These are phyloP conservation scores for Amyelois transitella DNA, from an alignment of 1,140 invertebrate genomes.

Conservation along the genomic window DNA sequence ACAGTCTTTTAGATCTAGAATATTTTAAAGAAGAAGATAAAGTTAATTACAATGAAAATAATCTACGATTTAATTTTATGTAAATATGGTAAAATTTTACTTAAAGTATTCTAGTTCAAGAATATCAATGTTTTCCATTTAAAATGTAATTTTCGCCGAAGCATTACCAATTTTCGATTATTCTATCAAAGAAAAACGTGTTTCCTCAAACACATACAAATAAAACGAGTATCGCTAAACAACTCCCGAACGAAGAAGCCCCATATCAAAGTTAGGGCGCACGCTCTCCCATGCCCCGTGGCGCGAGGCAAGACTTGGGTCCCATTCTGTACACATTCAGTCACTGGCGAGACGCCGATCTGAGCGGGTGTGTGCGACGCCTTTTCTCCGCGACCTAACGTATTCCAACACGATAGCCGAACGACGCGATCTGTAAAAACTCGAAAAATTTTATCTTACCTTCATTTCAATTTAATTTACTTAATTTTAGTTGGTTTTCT, in stretches of 20 bases:
- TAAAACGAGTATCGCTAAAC: slow-evolving; percentile 9
- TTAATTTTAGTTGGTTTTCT: slow-evolving; percentile 8
- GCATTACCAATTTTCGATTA: slow-evolving; percentile 1
- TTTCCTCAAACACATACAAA: slow-evolving; percentile 1
- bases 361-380: slow-evolving; percentile 23
- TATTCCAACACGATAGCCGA: slow-evolving; percentile 45
- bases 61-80: no score
- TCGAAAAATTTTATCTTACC: not conserved
- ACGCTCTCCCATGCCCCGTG: slow-evolving; percentile 7
- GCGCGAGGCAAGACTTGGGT: not conserved
- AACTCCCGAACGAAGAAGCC: slow-evolving; percentile 6
- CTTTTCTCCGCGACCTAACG: slow-evolving; percentile 22
- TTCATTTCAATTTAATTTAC: not conserved
- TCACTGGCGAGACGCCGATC: slow-evolving; percentile 47
- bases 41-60: no score
- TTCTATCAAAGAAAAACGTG: slow-evolving; percentile 6
- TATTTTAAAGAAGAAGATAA: no score
- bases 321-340: not conserved
- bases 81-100: no score
- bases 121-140: not conserved
- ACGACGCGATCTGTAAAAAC: slow-evolving; percentile 3
- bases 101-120: no score
- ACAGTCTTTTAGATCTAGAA: no score
- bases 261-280: slow-evolving; percentile 16
- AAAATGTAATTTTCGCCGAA: not conserved